Conservation (phyloP, 2,797 vertebrate species). For the Hippoglossus hippoglossus region DNA sequence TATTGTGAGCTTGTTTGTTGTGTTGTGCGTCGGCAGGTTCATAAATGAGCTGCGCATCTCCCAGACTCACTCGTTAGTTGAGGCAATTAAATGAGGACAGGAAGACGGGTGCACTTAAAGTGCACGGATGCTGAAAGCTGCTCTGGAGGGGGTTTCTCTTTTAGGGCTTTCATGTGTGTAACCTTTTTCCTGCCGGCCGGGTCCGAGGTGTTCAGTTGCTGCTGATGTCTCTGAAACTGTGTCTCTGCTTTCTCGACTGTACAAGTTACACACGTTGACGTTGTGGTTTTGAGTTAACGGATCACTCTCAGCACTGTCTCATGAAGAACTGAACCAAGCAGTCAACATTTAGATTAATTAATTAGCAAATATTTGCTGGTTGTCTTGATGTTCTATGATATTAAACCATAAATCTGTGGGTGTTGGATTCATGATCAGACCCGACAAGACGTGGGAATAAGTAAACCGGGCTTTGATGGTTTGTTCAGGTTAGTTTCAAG, state of each 20-base stretch:
- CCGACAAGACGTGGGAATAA: background rate
- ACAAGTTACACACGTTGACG: too few relatives aligned
- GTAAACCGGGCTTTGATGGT: background rate
- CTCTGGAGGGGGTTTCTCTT: background rate
- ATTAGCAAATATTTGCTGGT: background rate
- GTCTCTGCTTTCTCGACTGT: background rate
- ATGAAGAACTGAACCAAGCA: too few relatives aligned
- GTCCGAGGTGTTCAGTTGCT: constrained; percentile 1
- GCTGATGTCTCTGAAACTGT: background rate
- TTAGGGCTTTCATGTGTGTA: background rate
- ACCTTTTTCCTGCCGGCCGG: background rate
- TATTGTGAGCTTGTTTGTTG: background rate
- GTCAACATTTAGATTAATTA: too few relatives aligned
- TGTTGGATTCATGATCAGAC: background rate
- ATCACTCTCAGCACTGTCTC: too few relatives aligned
- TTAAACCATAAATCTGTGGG: background rate
- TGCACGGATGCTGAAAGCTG: constrained; percentile 15
- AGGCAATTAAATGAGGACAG: constrained; percentile 24
- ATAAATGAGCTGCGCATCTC: constrained; percentile 5
- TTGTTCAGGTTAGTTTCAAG: too few relatives aligned
- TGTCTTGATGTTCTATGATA: background rate
- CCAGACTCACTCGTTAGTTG: constrained; percentile 14
- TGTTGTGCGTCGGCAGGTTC: background rate
- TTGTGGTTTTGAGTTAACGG: too few relatives aligned
- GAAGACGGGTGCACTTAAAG: background rate